A percentile compares a stretch with the other conserved stretches of the same genome.
Evolutionary conservation across 2,888 invertebrate genomes (phyloP).

Genomic region (Corbicula japonica): DNA sequence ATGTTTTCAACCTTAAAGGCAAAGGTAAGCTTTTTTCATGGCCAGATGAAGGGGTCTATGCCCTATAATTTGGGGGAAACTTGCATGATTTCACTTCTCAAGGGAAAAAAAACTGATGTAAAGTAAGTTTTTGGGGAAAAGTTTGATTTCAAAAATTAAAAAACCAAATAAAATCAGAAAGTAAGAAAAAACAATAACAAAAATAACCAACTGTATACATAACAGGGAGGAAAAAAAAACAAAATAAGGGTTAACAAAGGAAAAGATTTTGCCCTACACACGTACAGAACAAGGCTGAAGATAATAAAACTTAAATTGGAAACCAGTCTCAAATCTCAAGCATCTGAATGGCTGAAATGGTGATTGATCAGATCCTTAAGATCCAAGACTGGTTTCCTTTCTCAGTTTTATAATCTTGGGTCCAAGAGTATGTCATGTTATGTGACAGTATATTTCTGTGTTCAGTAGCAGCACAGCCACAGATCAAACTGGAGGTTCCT

Average conservation of each 20-base stretch:
- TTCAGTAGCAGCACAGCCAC: neutral
- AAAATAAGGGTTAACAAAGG: no score
- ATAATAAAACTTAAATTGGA: neutral
- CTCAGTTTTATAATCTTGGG: neutral
- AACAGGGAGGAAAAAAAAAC: no score
- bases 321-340: neutral
- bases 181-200: neutral
- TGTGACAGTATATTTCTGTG: no score
- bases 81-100: neutral
- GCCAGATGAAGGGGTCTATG: neutral
- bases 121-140: neutral
- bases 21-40: constrained; percentile 1
- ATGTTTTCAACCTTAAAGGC: neutral
- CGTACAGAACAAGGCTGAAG: neutral
- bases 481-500: constrained; percentile 10
- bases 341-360: neutral
- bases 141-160: neutral
- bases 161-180: neutral
- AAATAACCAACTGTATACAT: neutral
- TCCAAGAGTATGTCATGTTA: neutral
- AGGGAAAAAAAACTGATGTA: neutral
- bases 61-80: neutral
- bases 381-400: neutral
- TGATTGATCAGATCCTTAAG: neutral
- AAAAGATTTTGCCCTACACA: no score